Evolutionary conservation across 2,113 vertebrate species (phyloP), one percentile per base, ranked within the genome.

Genomic region (Dendrocopos noguchii): DNA sequence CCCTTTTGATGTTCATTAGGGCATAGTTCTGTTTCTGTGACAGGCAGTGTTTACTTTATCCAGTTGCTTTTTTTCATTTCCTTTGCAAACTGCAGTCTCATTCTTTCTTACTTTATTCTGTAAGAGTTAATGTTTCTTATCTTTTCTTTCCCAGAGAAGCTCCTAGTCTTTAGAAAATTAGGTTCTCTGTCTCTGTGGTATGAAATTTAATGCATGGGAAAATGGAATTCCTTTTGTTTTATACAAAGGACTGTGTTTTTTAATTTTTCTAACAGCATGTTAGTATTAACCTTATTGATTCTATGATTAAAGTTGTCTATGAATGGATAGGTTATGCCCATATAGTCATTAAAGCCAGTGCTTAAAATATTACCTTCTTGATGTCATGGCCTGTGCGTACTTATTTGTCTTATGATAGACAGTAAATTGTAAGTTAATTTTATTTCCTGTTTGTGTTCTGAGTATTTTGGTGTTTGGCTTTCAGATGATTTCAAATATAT

Each of bases 1-100:
- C 10, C 20, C 21, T 55, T 86, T 91, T 93, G 90, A 74, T 95
- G 63, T 90, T 88, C 36, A 12, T 68, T 81, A 34, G 46, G 66
- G 50, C 81, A 46, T 28, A 88, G 59, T 66, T 87, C 44, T 60
- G 67, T 83, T 88, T 71, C 15, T 77, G 42, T 93, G 76, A 68
- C 65, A 88, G 65, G 36, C 56, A 74, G 3, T 86, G 36, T 77
- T 94, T 89, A 29, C 24, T 74, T 82, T 64, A 33, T 47, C 25
- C 14, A 15, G 39, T 77, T 79, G 56, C 4, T 28, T 46, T 79
- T 79, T 90, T 90, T 65, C 0, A 1, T 86, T 95, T 88, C 70
- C n/a, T 87, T 86, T 91, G 61, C 53, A 74, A 64, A 47, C 59
- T 72, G 14, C 39, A 42, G 16, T 87, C 8, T 15, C 7, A 19